These are phyloP conservation scores for Taxidea taxus DNA, from an alignment of 2,113 vertebrate genomes.

Conservation along the genomic window DNA sequence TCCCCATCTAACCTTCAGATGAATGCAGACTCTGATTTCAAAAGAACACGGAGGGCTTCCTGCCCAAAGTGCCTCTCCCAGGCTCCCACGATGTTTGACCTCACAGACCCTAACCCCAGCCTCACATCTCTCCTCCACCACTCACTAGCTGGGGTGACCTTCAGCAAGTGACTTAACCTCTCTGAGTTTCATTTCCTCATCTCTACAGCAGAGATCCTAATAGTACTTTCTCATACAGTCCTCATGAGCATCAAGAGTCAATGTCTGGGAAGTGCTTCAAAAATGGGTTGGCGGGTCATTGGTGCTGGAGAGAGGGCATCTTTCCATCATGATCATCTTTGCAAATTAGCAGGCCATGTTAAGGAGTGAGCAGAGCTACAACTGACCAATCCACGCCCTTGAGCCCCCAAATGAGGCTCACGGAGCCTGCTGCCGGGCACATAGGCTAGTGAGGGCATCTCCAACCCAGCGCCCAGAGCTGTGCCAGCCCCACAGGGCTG, in stretches of 20 bases:
- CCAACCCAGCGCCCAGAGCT: not conserved
- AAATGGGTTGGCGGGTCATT: not conserved
- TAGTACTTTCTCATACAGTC: not conserved
- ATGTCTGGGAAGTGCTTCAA: not conserved
- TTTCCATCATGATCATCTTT: fast-evolving
- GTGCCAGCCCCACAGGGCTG: not conserved
- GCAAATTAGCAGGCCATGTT: not conserved
- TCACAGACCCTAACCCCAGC: not conserved
- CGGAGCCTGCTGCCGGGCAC: not conserved
- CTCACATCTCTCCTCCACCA: not conserved
- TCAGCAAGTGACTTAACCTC: not conserved
- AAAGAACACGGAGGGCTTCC: not conserved
- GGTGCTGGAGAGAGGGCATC: not conserved
- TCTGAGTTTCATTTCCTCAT: not conserved
- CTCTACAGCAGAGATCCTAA: not conserved
- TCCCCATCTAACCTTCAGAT: not conserved
- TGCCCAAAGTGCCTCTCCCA: not conserved
- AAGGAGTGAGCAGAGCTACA: not conserved
- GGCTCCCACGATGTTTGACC: not conserved
- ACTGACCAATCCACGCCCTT: not conserved
- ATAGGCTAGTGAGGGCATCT: fast-evolving
- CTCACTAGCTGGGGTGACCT: not conserved
- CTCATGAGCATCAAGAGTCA: not conserved
- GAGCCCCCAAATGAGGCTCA: not conserved
- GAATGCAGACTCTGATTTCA: not conserved